phyloP scores from a whole-genome alignment of 53 echinoderm and acorn worm genomes.

The Astropecten irregularis region DNA sequence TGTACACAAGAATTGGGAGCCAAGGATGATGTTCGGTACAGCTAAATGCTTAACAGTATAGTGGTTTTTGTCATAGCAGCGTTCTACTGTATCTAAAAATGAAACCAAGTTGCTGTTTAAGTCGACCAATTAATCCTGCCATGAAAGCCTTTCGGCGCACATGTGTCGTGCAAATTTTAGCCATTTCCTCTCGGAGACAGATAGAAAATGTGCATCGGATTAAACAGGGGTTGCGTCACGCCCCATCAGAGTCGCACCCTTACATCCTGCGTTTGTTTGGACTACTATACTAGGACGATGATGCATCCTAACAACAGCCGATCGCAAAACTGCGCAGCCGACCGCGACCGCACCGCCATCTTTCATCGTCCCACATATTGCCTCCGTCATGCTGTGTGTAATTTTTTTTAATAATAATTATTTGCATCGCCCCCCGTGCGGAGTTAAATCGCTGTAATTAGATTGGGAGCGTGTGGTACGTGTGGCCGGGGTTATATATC shows the following conservation, averaged over 20 bases:
- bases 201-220: too few relatives aligned
- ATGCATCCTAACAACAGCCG: background rate
- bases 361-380: conserved; percentile 9
- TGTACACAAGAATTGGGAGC: too few relatives aligned
- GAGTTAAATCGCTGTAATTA: conserved; percentile 36
- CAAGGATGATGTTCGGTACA: too few relatives aligned
- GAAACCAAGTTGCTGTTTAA: too few relatives aligned
- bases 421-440: background rate
- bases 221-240: background rate
- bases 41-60: background rate
- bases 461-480: background rate
- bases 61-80: background rate
- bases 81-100: background rate
- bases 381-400: conserved; percentile 16
- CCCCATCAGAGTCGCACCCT: conserved; percentile 30
- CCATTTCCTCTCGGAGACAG: too few relatives aligned
- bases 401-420: too few relatives aligned
- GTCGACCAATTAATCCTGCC: too few relatives aligned
- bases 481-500: too few relatives aligned
- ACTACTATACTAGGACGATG: too few relatives aligned
- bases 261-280: conserved; percentile 1
- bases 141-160: too few relatives aligned
- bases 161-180: too few relatives aligned
- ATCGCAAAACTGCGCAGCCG: too few relatives aligned
- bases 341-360: background rate